Evolutionary conservation across 2,888 invertebrate species (phyloP).

Genomic region (Priocnemis perturbator): DNA sequence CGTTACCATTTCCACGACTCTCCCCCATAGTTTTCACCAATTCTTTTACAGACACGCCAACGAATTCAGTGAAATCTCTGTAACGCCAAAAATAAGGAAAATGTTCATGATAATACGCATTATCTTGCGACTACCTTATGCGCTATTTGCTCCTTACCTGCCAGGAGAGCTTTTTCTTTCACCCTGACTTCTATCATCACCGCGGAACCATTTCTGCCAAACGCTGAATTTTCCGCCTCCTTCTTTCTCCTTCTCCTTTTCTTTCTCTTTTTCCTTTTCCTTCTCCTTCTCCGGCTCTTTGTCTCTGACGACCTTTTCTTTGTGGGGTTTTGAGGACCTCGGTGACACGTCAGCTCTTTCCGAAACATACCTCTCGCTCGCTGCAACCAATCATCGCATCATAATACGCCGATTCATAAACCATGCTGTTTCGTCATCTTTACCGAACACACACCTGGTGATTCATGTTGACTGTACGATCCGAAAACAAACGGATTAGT

Average conservation of each 20-base stretch:
- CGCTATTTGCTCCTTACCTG: constrained; percentile 54
- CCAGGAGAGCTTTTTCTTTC: constrained; percentile 71
- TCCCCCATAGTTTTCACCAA: constrained; percentile 85
- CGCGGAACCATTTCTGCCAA: constrained; percentile 79
- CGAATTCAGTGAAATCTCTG: constrained; percentile 78
- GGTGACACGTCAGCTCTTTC: constrained; percentile 67
- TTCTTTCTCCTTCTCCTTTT: constrained; percentile 61
- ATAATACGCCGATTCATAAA: background rate
- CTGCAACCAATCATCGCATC: constrained; percentile 40
- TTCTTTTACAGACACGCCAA: constrained; percentile 83
- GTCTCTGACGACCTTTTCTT: constrained; percentile 66
- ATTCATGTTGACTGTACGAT: constrained; percentile 67
- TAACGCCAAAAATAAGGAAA: constrained; percentile 31
- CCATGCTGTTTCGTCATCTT: too few species aligned
- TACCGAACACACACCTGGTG: constrained; percentile 53
- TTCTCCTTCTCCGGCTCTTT: constrained; percentile 59
- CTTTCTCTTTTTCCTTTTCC: constrained; percentile 68
- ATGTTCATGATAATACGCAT: background rate
- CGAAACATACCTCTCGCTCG: constrained; percentile 57
- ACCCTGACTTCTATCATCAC: constrained; percentile 74
- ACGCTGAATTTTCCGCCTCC: constrained; percentile 75
- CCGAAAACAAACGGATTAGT: constrained; percentile 75
- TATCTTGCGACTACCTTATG: background rate
- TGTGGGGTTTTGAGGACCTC: constrained; percentile 65
- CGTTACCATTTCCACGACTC: constrained; percentile 87